Evolutionary conservation across 2,888 invertebrate genomes (phyloP).

Genomic region (Lycaena phlaeas): DNA sequence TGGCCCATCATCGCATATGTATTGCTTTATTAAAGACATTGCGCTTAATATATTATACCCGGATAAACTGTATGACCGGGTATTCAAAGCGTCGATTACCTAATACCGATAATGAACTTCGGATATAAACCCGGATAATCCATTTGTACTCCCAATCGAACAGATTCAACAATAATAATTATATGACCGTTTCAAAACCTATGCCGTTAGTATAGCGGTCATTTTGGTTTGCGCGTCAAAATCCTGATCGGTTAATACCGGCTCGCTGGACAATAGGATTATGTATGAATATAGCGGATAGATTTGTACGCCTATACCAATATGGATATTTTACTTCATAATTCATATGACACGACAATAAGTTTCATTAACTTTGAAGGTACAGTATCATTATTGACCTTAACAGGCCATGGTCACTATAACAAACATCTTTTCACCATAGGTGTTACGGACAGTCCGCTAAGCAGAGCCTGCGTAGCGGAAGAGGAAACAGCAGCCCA

Average conservation of each 20-base stretch:
- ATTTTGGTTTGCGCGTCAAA: background rate
- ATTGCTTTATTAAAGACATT: no score
- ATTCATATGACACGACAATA: background rate
- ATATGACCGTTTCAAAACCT: no score
- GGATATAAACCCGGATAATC: slow-evolving; percentile 10
- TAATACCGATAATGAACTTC: slow-evolving; percentile 11
- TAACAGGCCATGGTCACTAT: no score
- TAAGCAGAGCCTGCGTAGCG: no score
- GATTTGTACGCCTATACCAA: background rate
- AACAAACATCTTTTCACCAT: no score
- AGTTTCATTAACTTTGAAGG: no score
- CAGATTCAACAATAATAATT: slow-evolving; percentile 7
- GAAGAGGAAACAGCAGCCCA: no score
- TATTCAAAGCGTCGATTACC: background rate
- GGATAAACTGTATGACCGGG: background rate
- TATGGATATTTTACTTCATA: background rate
- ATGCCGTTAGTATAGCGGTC: no score
- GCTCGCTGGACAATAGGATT: background rate
- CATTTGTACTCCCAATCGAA: slow-evolving; percentile 8
- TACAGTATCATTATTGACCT: no score
- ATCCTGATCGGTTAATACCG: background rate
- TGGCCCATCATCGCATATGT: no score
- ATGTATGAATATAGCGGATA: slow-evolving; percentile 1
- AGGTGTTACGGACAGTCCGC: no score
- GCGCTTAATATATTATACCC: no score